A percentile compares a stretch with the other conserved stretches of the same genome.
These are phyloP conservation scores for Elaphurus davidianus DNA, from an alignment of 2,113 vertebrate genomes.

Conservation along the genomic window DNA sequence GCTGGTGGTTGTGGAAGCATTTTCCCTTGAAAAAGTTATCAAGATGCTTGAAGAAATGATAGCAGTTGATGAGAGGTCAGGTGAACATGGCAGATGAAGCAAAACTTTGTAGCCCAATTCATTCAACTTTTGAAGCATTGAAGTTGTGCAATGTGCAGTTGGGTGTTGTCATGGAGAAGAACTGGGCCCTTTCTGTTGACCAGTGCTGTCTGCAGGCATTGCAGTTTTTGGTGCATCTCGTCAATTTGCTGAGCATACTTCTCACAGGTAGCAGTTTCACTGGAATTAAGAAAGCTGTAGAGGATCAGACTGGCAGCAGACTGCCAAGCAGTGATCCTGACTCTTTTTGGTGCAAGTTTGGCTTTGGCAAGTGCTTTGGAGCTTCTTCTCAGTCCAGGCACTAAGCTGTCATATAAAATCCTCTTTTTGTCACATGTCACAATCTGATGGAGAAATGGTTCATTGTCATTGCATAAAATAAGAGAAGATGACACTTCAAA, in stretches of 20 bases:
- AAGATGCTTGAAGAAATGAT: not conserved
- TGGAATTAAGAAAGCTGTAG: not conserved
- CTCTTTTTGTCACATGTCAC: not conserved
- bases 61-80: not conserved
- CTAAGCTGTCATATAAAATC: not conserved
- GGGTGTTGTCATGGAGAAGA: not conserved
- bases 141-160: not conserved
- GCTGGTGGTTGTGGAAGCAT: not conserved
- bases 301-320: not conserved
- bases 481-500: not conserved
- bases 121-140: not conserved
- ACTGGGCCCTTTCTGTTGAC: not conserved
- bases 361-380: not conserved
- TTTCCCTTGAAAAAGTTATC: not conserved
- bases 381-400: not conserved
- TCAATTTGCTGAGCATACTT: not conserved
- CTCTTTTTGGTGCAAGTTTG: not conserved
- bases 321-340: not conserved
- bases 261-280: not conserved
- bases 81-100: not conserved
- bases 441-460: not conserved
- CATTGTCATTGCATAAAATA: not conserved
- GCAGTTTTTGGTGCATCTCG: not conserved
- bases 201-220: not conserved
- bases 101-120: not conserved